Evolutionary conservation across 2,888 invertebrate genomes (phyloP).

Genomic region (Athripsodes cinereus): DNA sequence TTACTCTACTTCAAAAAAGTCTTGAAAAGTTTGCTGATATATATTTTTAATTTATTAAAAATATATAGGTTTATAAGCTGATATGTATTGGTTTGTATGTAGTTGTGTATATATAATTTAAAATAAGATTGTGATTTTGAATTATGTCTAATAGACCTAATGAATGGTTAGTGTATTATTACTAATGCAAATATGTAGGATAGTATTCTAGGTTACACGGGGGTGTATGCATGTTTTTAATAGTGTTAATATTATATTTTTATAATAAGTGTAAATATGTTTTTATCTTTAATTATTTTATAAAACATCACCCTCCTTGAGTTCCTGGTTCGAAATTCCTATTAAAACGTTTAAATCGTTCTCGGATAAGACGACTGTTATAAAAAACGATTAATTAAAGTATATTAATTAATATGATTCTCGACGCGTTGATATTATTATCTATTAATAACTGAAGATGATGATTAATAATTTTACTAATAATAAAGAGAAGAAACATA

Average conservation of each 20-base stretch:
- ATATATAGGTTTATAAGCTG: too few species aligned
- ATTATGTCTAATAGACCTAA: background rate
- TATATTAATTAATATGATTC: too few species aligned
- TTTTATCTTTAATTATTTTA: conserved; percentile 17
- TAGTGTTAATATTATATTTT: conserved; percentile 13
- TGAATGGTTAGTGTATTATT: background rate
- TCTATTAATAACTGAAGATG: too few species aligned
- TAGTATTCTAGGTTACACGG: conserved; percentile 24
- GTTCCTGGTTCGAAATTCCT: conserved; percentile 30
- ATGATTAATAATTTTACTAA: too few species aligned
- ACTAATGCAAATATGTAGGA: conserved; percentile 25
- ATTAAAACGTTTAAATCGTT: conserved; percentile 18
- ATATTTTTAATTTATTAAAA: too few species aligned
- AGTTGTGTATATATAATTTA: too few species aligned
- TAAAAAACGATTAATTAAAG: background rate
- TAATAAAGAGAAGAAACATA: too few species aligned
- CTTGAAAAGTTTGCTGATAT: too few species aligned
- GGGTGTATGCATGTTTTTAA: conserved; percentile 22
- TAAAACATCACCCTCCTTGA: conserved; percentile 26
- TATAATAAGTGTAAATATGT: conserved; percentile 11
- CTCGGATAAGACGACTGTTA: background rate
- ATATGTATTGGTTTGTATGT: too few species aligned
- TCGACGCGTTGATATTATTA: too few species aligned
- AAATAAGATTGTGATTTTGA: background rate
- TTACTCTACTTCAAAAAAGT: too few species aligned